Evolutionary conservation across 2,888 invertebrate genomes (phyloP), one percentile per base, ranked within the genome.

Genomic region (Tetragonula carbonaria): DNA sequence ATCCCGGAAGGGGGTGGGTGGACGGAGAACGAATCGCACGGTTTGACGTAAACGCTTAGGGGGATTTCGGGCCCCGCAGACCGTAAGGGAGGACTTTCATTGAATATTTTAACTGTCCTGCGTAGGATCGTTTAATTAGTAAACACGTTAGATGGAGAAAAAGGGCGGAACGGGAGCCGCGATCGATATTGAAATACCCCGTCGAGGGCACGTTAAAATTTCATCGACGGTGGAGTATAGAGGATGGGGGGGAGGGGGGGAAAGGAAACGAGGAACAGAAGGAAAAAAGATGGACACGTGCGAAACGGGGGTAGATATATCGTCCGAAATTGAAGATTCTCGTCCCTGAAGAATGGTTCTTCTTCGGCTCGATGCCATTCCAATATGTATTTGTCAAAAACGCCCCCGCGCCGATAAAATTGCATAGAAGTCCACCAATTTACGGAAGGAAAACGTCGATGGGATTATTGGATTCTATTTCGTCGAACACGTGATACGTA

Each of bases 81-180:
- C 67, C 33, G 79, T 63, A 57, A 33, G 33, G 79, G 74, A 74
- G 67, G 55, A 73, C 66, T 74, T 77, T 67, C 68, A 50, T 77
- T 81, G 86, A 85, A 86, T 86, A 85, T 86, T 82, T 86, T 77
- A 82, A 63, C 67, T 59, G 67, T 62, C 57, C 63, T 38, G 62
- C 28, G 16, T 65, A 63, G 51, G 71, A 38, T 45, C 74, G 63
- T 16, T 66, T 80, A 84, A 85, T 84, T 78, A 78, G 68, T 78
- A 77, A 82, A 82, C 80, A 82, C 18, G 63, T 16, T 62, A 50
- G 18, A 62, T 0, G 3, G 21, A 21, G 62, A 18, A 18, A 28
- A 21, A n/a, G 21, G 33, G n/a, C 57, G 63, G 13, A 23, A 21
- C 38, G 28, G 21, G 33, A 8, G 11, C 8, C 16, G 23, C 28